Percentiles rank a stretch among this genome's conserved stretches.
Conservation (phyloP, 2,113 vertebrate species). For the Gymnarchus niloticus region DNA sequence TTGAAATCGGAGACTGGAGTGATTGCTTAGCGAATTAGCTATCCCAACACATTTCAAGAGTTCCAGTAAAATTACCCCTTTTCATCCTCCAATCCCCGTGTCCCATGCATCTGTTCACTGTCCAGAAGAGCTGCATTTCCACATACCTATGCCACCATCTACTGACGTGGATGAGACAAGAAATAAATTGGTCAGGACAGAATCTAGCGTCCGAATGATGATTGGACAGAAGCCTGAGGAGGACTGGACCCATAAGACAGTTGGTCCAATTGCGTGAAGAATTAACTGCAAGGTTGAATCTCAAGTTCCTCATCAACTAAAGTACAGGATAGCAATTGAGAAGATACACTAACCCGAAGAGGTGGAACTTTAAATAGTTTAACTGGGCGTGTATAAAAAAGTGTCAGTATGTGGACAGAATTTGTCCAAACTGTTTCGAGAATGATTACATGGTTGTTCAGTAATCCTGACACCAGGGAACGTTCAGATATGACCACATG, state of each 20-base stretch:
- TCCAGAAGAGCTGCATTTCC: not conserved
- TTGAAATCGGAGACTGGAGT: not conserved
- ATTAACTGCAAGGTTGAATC: not conserved
- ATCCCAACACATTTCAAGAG: not conserved
- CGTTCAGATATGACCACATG: not conserved
- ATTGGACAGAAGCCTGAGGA: constrained; percentile 22
- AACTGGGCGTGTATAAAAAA: constrained; percentile 28
- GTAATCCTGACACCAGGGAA: not conserved
- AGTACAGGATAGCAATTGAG: constrained; percentile 1
- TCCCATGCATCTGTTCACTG: no score
- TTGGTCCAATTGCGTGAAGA: not conserved
- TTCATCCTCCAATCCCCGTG: not conserved
- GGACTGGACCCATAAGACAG: constrained; percentile 4
- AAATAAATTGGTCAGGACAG: not conserved
- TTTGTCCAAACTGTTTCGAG: not conserved
- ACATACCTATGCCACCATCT: not conserved
- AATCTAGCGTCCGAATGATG: not conserved
- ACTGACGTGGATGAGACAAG: not conserved
- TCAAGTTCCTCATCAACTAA: constrained; percentile 28
- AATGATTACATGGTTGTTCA: not conserved
- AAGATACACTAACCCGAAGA: constrained; percentile 19
- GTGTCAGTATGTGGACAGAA: not conserved
- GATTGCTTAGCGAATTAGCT: not conserved
- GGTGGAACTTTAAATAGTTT: constrained; percentile 27
- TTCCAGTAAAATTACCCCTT: not conserved